phyloP scores from a whole-genome alignment of 2,113 vertebrate species.

The Mesitornis unicolor region DNA sequence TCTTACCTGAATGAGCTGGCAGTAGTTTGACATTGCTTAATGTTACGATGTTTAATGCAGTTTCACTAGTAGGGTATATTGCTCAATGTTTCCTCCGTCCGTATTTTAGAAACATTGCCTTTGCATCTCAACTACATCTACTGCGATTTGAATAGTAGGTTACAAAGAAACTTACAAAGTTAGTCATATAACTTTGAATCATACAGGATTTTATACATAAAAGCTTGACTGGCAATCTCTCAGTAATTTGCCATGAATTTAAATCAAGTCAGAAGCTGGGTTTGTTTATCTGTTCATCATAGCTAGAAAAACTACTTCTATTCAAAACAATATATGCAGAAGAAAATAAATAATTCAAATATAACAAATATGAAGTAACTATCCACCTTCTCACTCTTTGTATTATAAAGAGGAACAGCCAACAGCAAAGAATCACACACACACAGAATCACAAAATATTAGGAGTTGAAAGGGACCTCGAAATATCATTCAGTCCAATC shows the following conservation, averaged over 20 bases:
- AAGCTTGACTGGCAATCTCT: background rate
- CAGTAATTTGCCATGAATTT: background rate
- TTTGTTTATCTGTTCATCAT: background rate
- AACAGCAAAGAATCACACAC: too few relatives aligned
- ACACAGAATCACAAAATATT: too few relatives aligned
- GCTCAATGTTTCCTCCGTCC: background rate
- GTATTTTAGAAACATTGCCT: background rate
- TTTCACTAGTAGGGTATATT: background rate
- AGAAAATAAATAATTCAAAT: background rate
- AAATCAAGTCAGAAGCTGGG: background rate
- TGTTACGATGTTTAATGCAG: background rate
- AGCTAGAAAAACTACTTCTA: background rate
- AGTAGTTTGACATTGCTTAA: background rate
- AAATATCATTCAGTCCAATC: too few relatives aligned
- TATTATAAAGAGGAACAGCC: background rate
- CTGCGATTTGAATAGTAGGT: background rate
- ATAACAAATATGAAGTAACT: background rate
- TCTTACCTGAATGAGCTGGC: background rate
- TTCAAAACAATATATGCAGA: background rate
- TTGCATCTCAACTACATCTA: background rate
- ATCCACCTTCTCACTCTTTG: background rate
- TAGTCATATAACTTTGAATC: background rate
- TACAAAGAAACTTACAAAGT: background rate
- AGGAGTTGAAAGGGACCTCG: too few relatives aligned
- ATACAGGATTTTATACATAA: background rate